These are phyloP conservation scores for Xiphophorus hellerii DNA, from an alignment of 2,113 vertebrate genomes.

Conservation along the genomic window DNA sequence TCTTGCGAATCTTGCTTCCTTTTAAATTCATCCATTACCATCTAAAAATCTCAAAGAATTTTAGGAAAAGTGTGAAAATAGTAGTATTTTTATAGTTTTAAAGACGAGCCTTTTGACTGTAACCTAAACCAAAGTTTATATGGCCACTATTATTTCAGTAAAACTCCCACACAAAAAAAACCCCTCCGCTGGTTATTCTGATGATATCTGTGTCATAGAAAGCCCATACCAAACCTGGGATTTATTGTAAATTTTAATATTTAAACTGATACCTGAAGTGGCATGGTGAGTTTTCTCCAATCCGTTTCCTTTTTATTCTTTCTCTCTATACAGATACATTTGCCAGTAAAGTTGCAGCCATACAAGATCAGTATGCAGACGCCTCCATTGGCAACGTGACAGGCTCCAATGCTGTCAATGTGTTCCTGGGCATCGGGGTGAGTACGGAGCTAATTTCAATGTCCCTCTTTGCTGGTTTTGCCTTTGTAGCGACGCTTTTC, in stretches of 20 bases:
- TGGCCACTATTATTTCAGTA: too few relatives aligned
- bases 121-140: too few relatives aligned
- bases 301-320: neutral
- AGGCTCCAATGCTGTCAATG: constrained; percentile 97
- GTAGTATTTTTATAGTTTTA: too few relatives aligned
- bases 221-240: neutral
- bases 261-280: neutral
- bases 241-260: neutral
- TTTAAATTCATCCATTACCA: too few relatives aligned
- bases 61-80: neutral
- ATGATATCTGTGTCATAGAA: neutral
- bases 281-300: neutral
- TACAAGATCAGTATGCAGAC: constrained; percentile 97
- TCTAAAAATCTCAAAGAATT: neutral
- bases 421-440: constrained; percentile 98
- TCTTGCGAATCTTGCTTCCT: neutral
- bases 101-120: too few relatives aligned
- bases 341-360: constrained; percentile 98
- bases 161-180: too few relatives aligned
- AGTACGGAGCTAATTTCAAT: constrained; percentile 23
- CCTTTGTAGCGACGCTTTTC: neutral
- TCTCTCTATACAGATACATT: constrained; percentile 87
- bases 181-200: neutral
- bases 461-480: neutral
- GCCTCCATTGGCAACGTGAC: constrained; percentile 99